Conservation (phyloP, 1,140 invertebrate genomes). For the Acromyrmex echinatior region DNA sequence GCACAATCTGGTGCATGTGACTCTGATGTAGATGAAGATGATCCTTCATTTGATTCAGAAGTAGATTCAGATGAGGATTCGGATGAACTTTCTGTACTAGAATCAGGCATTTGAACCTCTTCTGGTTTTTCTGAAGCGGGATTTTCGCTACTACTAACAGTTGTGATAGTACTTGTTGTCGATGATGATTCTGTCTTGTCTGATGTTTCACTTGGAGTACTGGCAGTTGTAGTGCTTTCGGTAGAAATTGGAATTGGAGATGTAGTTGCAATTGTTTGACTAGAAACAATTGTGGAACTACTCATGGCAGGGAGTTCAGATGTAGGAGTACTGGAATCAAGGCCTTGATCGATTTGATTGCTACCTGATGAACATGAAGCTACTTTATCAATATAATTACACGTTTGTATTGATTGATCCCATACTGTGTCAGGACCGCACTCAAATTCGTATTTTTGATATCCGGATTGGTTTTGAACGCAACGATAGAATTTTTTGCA, state of each 20-base stretch:
- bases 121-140: conserved; percentile 33
- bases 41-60: conserved; percentile 41
- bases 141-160: background rate
- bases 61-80: conserved; percentile 21
- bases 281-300: conserved; percentile 1
- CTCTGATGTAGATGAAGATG: conserved; percentile 52
- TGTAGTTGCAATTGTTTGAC: background rate
- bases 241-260: conserved; percentile 26
- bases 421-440: conserved; percentile 83
- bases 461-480: conserved; percentile 82
- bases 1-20: conserved; percentile 60
- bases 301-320: background rate
- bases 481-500: conserved; percentile 89
- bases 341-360: conserved; percentile 68
- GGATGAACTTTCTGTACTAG: conserved; percentile 55
- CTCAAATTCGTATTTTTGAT: conserved; percentile 80
- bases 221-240: conserved; percentile 21
- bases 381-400: conserved; percentile 80
- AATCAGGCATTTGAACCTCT: conserved; percentile 54
- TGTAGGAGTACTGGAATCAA: background rate
- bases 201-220: background rate
- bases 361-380: conserved; percentile 72
- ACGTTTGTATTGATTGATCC: conserved; percentile 83
- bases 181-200: conserved; percentile 11
- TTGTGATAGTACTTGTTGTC: conserved; percentile 6